Evolutionary conservation across 2,113 vertebrate species (phyloP), one percentile per base, ranked within the genome.

Genomic region (Cisticola juncidis): DNA sequence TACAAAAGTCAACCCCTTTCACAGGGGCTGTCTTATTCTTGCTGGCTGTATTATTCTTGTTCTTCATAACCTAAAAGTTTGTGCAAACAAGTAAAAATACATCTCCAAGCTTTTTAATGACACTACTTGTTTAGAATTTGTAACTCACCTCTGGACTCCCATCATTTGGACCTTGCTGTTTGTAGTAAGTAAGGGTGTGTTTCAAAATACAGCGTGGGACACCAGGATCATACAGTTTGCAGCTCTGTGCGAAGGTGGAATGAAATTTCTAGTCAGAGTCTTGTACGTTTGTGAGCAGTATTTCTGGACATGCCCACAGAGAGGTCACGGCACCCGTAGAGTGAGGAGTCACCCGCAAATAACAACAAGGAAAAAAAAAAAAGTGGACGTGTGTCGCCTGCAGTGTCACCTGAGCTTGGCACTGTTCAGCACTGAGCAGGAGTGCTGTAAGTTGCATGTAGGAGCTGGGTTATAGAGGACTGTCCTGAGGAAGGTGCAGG

Each of bases 381-480:
- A n/a, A n/a, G n/a, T n/a, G 73, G 60, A 23, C 33, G 9, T 35
- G n/a, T 36, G 21, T 88, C n/a, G 2, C 31, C 57, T 58, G 6
- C 47, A 38, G 68, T 56, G 23, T n/a, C 15, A 4, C 19, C 62
- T 47, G 42, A 28, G 47, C 57, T 65, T 58, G 56, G 13, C 20
- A 1, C 56, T 61, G 36, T 42, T 88, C 70, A 85, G 74, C 74
- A 24, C n/a, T n/a, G 22, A 5, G 6, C 0, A 0, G 14, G 9
- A 2, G 3, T 35, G 6, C 9, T 13, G n/a, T 31, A 25, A 48
- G 1, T 12, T 56, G 26, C 40, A 71, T 4, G 0, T 9, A 44
- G n/a, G 48, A 81, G 33, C 13, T 61, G n/a, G 15, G 5, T 58
- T 86, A 14, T 14, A 36, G n/a, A 14, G 53, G 38, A 12, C n/a